Percentiles rank a stretch among this genome's conserved stretches.
These are phyloP conservation scores for Pelecanus crispus DNA, from an alignment of 2,113 vertebrate genomes.

Conservation along the genomic window DNA sequence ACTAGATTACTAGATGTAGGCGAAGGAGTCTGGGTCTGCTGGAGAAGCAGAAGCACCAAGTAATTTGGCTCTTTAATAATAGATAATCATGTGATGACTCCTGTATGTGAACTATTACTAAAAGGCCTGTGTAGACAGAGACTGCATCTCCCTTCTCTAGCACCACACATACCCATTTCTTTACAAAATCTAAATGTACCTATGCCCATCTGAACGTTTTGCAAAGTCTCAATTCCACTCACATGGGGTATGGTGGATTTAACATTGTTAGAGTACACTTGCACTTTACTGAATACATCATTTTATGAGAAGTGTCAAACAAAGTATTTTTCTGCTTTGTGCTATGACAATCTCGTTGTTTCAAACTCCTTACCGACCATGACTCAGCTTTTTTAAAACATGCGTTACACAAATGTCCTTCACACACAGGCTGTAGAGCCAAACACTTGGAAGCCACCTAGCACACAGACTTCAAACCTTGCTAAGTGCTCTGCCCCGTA, in stretches of 20 bases:
- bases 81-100: neutral
- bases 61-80: neutral
- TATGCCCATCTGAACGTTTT: neutral
- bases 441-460: neutral
- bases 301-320: neutral
- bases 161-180: neutral
- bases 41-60: neutral
- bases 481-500: neutral
- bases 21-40: neutral
- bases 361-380: neutral
- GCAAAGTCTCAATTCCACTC: neutral
- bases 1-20: neutral
- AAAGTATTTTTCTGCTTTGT: neutral
- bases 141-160: neutral
- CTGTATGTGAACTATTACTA: neutral
- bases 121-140: neutral
- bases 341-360: neutral
- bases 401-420: neutral
- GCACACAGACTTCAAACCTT: neutral
- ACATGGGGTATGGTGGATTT: neutral
- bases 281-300: neutral
- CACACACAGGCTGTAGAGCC: neutral
- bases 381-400: neutral
- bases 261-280: neutral
- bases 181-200: neutral